A percentile compares a stretch with the other conserved stretches of the same genome.
phyloP scores from a whole-genome alignment of 2,888 invertebrate species.

The Erebia epiphron region DNA sequence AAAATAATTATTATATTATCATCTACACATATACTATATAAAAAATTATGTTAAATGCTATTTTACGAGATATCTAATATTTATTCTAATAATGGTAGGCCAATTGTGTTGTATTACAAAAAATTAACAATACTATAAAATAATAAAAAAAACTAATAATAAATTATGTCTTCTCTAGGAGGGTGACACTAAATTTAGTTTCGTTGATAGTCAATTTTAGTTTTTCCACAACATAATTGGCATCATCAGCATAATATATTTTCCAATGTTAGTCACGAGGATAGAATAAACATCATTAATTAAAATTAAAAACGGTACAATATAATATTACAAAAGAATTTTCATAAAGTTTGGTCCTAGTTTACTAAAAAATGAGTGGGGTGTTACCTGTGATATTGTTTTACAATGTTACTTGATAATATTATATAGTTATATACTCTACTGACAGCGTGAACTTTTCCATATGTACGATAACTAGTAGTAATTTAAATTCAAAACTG shows the following conservation, averaged over 20 bases:
- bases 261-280: slow-evolving; percentile 69
- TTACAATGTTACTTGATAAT: slow-evolving; percentile 6
- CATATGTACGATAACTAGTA: not conserved
- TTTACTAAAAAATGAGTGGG: slow-evolving; percentile 50
- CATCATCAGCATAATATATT: slow-evolving; percentile 45
- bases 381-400: slow-evolving; percentile 23
- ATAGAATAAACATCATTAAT: slow-evolving; percentile 62
- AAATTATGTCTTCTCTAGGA: not conserved
- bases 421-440: too few species aligned
- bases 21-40: slow-evolving; percentile 68
- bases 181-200: not conserved
- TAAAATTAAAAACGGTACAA: slow-evolving; percentile 73
- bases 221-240: slow-evolving; percentile 6
- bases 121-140: too few species aligned
- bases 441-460: slow-evolving; percentile 5
- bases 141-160: not conserved
- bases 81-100: slow-evolving; percentile 56
- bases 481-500: slow-evolving; percentile 28
- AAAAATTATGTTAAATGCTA: slow-evolving; percentile 76
- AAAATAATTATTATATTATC: slow-evolving; percentile 71
- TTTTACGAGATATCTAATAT: slow-evolving; percentile 71
- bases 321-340: slow-evolving; percentile 57
- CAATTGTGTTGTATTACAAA: slow-evolving; percentile 6
- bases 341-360: slow-evolving; percentile 74
- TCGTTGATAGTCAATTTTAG: not conserved